Evolutionary conservation across 2,113 vertebrate genomes (phyloP).

Genomic region (Rafetus swinhoei): DNA sequence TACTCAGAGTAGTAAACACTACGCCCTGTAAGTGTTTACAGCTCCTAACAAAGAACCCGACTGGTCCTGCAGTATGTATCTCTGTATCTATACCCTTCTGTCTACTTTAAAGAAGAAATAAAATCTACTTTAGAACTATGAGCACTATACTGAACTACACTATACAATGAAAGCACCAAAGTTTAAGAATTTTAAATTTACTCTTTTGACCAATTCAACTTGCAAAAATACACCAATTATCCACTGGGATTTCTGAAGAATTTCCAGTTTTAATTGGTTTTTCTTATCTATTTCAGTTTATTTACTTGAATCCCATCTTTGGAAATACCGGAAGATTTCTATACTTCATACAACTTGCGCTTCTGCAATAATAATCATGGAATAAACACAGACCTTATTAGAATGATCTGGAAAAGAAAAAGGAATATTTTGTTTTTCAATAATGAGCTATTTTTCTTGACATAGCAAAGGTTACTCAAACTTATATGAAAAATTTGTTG

Average conservation of each 20-base stretch:
- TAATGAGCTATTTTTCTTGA: neutral
- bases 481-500: neutral
- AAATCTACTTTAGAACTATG: neutral
- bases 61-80: fast-evolving
- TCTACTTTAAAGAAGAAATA: neutral
- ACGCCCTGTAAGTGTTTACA: neutral
- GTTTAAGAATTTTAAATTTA: neutral
- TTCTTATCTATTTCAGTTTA: neutral
- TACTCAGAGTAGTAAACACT: neutral
- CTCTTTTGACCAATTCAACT: neutral
- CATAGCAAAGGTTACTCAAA: neutral
- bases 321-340: neutral
- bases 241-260: neutral
- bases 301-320: neutral
- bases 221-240: neutral
- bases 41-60: neutral
- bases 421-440: neutral
- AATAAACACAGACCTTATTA: neutral
- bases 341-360: neutral
- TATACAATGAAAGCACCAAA: neutral
- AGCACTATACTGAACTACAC: neutral
- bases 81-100: neutral
- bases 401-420: neutral
- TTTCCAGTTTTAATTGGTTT: neutral
- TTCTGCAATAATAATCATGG: neutral